phyloP scores from a whole-genome alignment of 2,888 invertebrate genomes.

The Leptura quadrifasciata region DNA sequence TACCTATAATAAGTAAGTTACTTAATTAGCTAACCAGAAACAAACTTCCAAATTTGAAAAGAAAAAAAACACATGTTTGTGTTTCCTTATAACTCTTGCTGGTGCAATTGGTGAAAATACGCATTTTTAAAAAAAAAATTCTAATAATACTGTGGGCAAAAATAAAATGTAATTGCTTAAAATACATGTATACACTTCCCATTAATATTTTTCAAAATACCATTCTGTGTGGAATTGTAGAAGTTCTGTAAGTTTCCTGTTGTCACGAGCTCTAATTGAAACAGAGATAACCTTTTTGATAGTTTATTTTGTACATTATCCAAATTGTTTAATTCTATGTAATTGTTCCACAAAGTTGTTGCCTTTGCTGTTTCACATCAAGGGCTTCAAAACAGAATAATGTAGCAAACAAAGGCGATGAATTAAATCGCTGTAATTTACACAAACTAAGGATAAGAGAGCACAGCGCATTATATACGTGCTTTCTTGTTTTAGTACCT shows the following conservation, averaged over 20 bases:
- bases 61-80: too few relatives aligned
- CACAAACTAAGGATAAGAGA: slow-evolving; percentile 7
- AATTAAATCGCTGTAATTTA: not conserved
- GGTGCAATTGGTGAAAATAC: too few relatives aligned
- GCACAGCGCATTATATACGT: not conserved
- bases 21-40: too few relatives aligned
- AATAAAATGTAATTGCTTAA: too few relatives aligned
- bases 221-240: too few relatives aligned
- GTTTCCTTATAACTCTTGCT: too few relatives aligned
- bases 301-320: not conserved
- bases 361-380: not conserved
- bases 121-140: too few relatives aligned
- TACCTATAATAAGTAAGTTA: too few relatives aligned
- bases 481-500: not conserved
- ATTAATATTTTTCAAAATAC: too few relatives aligned
- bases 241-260: not conserved
- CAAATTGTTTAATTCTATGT: slow-evolving; percentile 3
- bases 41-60: too few relatives aligned
- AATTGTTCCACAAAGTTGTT: slow-evolving; percentile 7
- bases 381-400: not conserved
- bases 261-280: not conserved
- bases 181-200: too few relatives aligned
- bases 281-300: not conserved
- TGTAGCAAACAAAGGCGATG: not conserved
- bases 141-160: too few relatives aligned